phyloP scores from a whole-genome alignment of 1,140 invertebrate genomes.

The Megalopta genalis region DNA sequence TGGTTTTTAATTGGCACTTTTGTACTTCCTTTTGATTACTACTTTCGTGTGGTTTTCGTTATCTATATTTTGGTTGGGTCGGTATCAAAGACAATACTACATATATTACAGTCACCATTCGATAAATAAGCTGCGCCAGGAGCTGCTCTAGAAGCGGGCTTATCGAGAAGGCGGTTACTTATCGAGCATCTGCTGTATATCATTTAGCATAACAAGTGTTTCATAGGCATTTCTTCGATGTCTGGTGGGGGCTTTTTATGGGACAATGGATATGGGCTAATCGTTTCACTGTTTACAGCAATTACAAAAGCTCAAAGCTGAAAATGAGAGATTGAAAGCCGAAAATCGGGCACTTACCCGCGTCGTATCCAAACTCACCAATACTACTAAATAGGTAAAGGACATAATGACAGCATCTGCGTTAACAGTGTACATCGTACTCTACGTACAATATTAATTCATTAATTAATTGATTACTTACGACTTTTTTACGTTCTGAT shows the following conservation, averaged over 20 bases:
- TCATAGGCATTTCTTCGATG: slow-evolving; percentile 21
- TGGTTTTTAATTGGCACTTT: slow-evolving; percentile 49
- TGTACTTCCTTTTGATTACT: slow-evolving; percentile 30
- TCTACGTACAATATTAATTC: slow-evolving; percentile 73
- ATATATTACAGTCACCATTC: too few relatives aligned
- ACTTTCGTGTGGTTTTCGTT: slow-evolving; percentile 47
- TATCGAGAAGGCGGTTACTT: too few relatives aligned
- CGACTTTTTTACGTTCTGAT: slow-evolving; percentile 61
- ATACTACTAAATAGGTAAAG: slow-evolving; percentile 91
- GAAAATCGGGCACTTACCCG: slow-evolving; percentile 96
- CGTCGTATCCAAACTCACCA: slow-evolving; percentile 97
- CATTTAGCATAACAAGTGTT: slow-evolving; percentile 14
- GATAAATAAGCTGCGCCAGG: too few relatives aligned
- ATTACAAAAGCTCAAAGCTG: slow-evolving; percentile 98
- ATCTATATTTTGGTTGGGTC: slow-evolving; percentile 6
- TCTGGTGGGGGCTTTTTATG: slow-evolving; percentile 49
- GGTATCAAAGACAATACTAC: background rate
- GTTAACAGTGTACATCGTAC: slow-evolving; percentile 77
- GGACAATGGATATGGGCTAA: slow-evolving; percentile 73
- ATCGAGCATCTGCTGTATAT: background rate
- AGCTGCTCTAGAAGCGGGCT: too few relatives aligned
- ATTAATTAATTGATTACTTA: slow-evolving; percentile 65
- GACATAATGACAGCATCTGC: slow-evolving; percentile 78
- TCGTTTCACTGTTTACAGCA: slow-evolving; percentile 90
- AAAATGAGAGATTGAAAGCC: slow-evolving; percentile 97